Evolutionary conservation across 2,888 invertebrate genomes (phyloP).

Genomic region (Polia nebulosa): DNA sequence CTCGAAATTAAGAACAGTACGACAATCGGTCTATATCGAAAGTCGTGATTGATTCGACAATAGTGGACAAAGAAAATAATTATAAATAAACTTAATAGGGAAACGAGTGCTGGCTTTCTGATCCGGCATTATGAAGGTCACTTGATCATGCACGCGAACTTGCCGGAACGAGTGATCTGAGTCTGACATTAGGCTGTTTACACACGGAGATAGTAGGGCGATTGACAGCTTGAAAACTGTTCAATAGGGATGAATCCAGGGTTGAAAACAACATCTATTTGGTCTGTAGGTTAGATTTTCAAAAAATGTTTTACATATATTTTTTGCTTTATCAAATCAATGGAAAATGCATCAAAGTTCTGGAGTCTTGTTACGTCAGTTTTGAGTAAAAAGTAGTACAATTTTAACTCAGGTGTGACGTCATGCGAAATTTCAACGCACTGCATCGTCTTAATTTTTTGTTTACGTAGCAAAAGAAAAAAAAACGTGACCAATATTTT

Average conservation of each 20-base stretch:
- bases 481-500: too few species aligned
- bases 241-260: not conserved
- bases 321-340: too few species aligned
- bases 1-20: slow-evolving; percentile 27
- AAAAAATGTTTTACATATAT: too few species aligned
- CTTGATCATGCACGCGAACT: slow-evolving; percentile 52
- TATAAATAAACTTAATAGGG: slow-evolving; percentile 74
- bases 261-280: too few species aligned
- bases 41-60: slow-evolving; percentile 69
- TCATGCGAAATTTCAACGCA: too few species aligned
- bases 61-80: slow-evolving; percentile 72
- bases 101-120: slow-evolving; percentile 71
- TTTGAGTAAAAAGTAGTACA: too few species aligned
- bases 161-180: slow-evolving; percentile 54
- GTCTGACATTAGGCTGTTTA: slow-evolving; percentile 38
- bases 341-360: too few species aligned
- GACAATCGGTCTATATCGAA: slow-evolving; percentile 52
- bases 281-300: too few species aligned
- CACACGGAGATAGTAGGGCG: slow-evolving; percentile 16
- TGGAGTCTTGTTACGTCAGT: too few species aligned
- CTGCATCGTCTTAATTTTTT: too few species aligned
- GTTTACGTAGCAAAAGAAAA: too few species aligned
- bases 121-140: slow-evolving; percentile 72
- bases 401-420: too few species aligned
- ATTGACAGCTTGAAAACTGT: not conserved